Percentiles rank a stretch among this genome's conserved stretches.
These are phyloP conservation scores for Drosophila sp. DNA, from an alignment of 1,140 invertebrate genomes.

Conservation along the genomic window DNA sequence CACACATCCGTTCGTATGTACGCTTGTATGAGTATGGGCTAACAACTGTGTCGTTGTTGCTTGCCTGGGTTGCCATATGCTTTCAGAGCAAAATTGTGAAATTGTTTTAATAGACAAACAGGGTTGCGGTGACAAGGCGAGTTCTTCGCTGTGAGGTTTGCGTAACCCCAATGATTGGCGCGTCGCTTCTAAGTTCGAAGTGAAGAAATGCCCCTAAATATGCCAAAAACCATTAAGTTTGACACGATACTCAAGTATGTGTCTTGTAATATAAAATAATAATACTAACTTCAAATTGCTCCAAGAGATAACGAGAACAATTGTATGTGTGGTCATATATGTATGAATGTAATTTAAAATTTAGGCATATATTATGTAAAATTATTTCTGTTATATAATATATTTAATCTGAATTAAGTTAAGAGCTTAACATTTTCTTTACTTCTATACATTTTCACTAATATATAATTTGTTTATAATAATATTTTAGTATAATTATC, in stretches of 20 bases:
- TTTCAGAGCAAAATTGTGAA: constrained; percentile 41
- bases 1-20: constrained; percentile 44
- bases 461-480: background rate
- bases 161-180: constrained; percentile 47
- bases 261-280: background rate
- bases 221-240: background rate
- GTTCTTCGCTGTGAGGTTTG: constrained; percentile 43
- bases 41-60: constrained; percentile 17
- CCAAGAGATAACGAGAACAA: background rate
- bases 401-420: no score
- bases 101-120: constrained; percentile 30
- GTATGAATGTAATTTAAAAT: background rate
- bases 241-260: background rate
- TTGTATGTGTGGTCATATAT: background rate
- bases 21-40: constrained; percentile 15
- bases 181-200: constrained; percentile 38
- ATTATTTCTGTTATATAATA: background rate
- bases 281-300: background rate
- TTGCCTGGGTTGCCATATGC: constrained; percentile 50
- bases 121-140: constrained; percentile 43
- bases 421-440: no score
- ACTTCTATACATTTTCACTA: background rate
- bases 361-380: background rate
- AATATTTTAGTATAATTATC: background rate
- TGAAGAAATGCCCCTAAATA: constrained; percentile 19